phyloP scores from a whole-genome alignment of 2,797 vertebrate species.

The Rachycentron canadum region DNA sequence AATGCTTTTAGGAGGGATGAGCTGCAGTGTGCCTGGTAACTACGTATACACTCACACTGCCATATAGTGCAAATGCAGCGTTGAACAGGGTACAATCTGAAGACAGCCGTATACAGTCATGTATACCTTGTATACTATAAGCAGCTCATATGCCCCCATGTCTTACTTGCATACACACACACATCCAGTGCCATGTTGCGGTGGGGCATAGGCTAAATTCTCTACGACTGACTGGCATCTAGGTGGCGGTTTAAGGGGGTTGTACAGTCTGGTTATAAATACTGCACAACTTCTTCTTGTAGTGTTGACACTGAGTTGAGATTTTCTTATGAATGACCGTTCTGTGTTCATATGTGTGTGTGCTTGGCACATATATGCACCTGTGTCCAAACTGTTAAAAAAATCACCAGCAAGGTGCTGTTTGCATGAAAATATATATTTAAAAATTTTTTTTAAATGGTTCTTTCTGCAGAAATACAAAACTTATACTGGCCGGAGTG shows the following conservation, averaged over 20 bases:
- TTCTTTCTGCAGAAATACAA: constrained; percentile 23
- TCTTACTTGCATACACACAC: constrained; percentile 13
- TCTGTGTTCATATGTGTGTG: constrained; percentile 22
- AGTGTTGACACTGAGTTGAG: constrained; percentile 45
- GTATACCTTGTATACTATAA: constrained; percentile 34
- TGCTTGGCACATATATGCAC: constrained; percentile 14
- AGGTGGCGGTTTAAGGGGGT: constrained; percentile 45
- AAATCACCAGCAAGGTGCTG: constrained; percentile 10
- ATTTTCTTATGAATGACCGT: constrained; percentile 35
- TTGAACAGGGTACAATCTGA: constrained; percentile 55
- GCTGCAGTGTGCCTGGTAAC: constrained; percentile 71
- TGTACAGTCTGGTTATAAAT: constrained; percentile 46
- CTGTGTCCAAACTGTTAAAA: constrained; percentile 13
- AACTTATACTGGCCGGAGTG: constrained; percentile 27
- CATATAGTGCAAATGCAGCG: constrained; percentile 54
- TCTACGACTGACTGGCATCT: constrained; percentile 30
- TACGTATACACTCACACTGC: constrained; percentile 52
- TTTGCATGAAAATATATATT: constrained; percentile 19
- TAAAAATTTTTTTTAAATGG: constrained; percentile 14
- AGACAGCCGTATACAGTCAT: constrained; percentile 35
- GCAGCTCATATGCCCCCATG: constrained; percentile 32
- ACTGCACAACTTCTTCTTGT: constrained; percentile 33
- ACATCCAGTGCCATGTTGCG: constrained; percentile 59
- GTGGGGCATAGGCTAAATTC: constrained; percentile 55
- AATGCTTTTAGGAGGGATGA: constrained; percentile 76